Percentiles rank a stretch among this genome's conserved stretches.
Conservation (phyloP, 2,888 invertebrate species). For the Eilema griseolum region DNA sequence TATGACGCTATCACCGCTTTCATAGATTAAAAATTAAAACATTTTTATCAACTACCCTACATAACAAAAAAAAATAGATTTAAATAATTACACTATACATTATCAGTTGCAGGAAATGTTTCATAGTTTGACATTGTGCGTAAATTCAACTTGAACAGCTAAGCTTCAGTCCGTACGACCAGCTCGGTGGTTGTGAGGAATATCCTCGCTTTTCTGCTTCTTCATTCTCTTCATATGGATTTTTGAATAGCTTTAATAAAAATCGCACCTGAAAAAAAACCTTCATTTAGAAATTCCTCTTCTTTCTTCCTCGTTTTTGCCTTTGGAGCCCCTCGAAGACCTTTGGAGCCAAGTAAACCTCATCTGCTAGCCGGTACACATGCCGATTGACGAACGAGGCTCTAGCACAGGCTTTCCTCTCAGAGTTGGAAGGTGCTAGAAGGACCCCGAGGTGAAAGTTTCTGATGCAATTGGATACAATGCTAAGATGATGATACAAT, state of each 20-base stretch:
- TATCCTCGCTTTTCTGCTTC: constrained; percentile 83
- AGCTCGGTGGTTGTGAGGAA: constrained; percentile 82
- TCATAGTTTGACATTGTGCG: neutral
- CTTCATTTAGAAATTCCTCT: too few species aligned
- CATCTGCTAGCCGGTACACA: too few species aligned
- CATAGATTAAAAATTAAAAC: neutral
- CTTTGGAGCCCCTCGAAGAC: too few species aligned
- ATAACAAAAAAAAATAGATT: neutral
- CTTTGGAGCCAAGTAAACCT: too few species aligned
- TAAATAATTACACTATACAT: neutral
- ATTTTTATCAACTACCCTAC: neutral
- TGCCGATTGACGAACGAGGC: too few species aligned
- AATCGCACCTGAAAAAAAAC: constrained; percentile 80
- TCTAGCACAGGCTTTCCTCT: too few species aligned
- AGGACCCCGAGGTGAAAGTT: too few species aligned
- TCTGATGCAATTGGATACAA: too few species aligned
- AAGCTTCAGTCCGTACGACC: constrained; percentile 83
- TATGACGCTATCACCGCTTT: too few species aligned
- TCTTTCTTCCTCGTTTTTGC: too few species aligned
- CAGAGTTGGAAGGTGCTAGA: too few species aligned
- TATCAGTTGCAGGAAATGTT: neutral
- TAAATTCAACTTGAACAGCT: constrained; percentile 85
- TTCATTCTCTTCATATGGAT: constrained; percentile 82
- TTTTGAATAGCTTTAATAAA: constrained; percentile 83
- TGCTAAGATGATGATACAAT: neutral